Conservation (phyloP, 1,140 invertebrate genomes). For the Aphidius ervi region DNA sequence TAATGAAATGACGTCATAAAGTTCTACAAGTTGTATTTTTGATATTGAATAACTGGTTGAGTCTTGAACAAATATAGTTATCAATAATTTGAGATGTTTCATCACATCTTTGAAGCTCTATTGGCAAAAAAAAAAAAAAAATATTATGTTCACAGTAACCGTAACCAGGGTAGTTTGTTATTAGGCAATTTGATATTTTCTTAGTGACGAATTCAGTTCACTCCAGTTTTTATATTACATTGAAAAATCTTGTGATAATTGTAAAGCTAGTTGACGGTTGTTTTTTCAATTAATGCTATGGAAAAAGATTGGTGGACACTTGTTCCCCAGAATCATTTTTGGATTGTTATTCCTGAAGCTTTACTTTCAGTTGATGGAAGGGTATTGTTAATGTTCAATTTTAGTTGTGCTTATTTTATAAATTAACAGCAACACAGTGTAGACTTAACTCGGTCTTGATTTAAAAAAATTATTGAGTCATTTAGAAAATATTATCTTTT, state of each 20-base stretch:
- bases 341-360: constrained; percentile 55
- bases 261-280: background rate
- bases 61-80: no score
- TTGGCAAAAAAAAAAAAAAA: background rate
- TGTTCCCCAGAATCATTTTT: constrained; percentile 49
- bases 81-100: background rate
- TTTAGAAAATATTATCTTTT: no score
- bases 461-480: no score
- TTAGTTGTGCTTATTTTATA: background rate
- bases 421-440: background rate
- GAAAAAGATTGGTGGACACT: constrained; percentile 63
- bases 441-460: no score
- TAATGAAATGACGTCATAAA: no score
- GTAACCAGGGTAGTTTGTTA: constrained; percentile 40
- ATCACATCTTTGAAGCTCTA: constrained; percentile 25
- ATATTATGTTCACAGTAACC: constrained; percentile 39
- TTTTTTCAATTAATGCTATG: constrained; percentile 39
- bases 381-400: constrained; percentile 43
- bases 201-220: constrained; percentile 5
- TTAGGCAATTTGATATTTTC: constrained; percentile 18
- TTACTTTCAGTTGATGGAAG: constrained; percentile 58
- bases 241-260: background rate
- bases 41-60: no score
- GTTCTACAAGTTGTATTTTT: no score
- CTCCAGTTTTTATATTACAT: background rate